Conservation (phyloP, 2,113 vertebrate species). For the Anoplopoma fimbria region DNA sequence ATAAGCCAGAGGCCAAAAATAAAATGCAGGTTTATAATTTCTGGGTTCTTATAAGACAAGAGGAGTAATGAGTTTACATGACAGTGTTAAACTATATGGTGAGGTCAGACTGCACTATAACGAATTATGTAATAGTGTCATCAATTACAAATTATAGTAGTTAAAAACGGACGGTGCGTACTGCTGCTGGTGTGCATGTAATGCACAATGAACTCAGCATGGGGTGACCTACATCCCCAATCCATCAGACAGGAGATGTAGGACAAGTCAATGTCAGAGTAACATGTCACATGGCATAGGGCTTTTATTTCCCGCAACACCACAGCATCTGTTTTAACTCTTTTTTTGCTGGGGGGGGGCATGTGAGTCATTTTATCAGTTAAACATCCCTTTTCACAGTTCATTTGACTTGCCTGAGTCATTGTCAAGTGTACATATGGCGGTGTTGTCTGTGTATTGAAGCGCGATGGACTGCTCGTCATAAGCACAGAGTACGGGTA, state of each 20-base stretch:
- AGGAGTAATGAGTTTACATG: neutral
- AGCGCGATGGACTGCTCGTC: neutral
- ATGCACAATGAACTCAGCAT: constrained; percentile 26
- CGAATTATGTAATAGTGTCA: neutral
- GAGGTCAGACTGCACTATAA: neutral
- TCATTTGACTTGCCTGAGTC: constrained; percentile 22
- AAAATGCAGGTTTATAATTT: neutral
- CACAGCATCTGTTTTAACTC: constrained; percentile 11
- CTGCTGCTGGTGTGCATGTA: neutral
- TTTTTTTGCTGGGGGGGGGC: neutral
- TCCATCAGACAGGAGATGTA: constrained; percentile 59
- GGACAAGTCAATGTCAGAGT: constrained; percentile 63
- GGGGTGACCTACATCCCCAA: constrained; percentile 32
- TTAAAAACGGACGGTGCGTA: neutral
- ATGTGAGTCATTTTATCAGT: neutral
- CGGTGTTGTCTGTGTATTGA: neutral
- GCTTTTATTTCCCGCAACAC: constrained; percentile 25
- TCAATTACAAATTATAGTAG: neutral
- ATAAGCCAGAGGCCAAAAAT: neutral
- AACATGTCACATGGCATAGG: constrained; percentile 4
- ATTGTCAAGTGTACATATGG: neutral
- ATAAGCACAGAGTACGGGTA: neutral
- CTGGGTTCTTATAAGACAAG: neutral
- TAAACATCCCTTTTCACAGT: constrained; percentile 5
- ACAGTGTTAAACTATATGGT: neutral